Base-by-base conservation (phyloP, 2,113 vertebrate genomes). In the Macquaria ambigua region DNA sequence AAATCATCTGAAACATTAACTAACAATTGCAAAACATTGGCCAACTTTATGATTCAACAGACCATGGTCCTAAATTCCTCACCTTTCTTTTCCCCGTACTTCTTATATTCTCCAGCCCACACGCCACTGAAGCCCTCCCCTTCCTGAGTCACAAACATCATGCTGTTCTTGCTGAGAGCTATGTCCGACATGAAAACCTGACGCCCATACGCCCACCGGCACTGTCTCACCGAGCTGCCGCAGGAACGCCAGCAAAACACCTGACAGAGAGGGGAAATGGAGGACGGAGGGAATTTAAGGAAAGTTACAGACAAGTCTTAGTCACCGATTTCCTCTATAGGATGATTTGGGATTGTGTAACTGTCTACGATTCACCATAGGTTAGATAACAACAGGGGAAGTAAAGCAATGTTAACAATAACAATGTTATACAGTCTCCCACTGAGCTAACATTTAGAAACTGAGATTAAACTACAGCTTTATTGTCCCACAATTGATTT, bases 121-220 rank as follows among this genome's bases (percentile, higher is more conserved):
- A 95, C 94, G 1, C 98, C 98, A 86, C 93, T 97, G 93, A 99
- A 99, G 83, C 97, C 98, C 94, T 99, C 98, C 43, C 98, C 98
- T 61, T 99, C 98, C 79, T 94, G 96, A 5, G 98, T 98, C 82
- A 99, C 96, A 94, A 99, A 97, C 92, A 99, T 96, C 92, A 98
- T 96, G 96, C 95, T 93, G 0, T 95, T 97, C 82, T 91, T 97
- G 93, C 97, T 97, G 92, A 99, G 95, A 77, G 97, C 96, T 68
- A 99, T 95, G 81, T 99, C 98, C 0, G 97, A 97, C 96, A 99
- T 97, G 92, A 97, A 98, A 87, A 99, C 97, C 92, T 99, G 98
- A 4, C 98, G 97, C 46, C 97, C 96, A 21, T 98, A 99, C 18
- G 97, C 97, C 98, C 98, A 99, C 77, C 97, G 96, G 92, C 97